Base-by-base conservation (phyloP, 1,140 invertebrate genomes). In the Stegodyphus mimosarum region DNA sequence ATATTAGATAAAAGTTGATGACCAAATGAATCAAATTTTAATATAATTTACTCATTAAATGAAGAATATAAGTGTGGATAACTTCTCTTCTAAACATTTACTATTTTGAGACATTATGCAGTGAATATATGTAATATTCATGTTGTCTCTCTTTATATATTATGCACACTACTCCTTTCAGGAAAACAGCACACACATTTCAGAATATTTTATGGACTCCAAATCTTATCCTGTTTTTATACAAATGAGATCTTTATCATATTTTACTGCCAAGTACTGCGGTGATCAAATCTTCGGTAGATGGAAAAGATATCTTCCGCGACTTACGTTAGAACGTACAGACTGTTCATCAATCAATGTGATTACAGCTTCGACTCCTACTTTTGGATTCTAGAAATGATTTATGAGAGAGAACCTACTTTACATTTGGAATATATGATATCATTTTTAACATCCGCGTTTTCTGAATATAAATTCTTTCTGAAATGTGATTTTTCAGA, bases 341-440 rank as follows among this genome's bases (percentile, higher is more conserved):
- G n/a, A 52, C 64, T 53, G 55, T 52, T 81, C 78, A 81, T 81
- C 78, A 69, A 81, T 81, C 78, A 72, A 15, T 3, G 66, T 72
- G 70, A 81, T 81, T 72, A 63, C 69, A 81, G 78, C 72, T 81
- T 18, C 33, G 33, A 17, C 66, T 67, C 33, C 69, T 64, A 81
- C 69, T 72, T 81, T 81, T 72, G 67, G 55, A 72, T 17, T 72
- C 67, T 11, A 17, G 48, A 48, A 81, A 70, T 81, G 78, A 81
- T 81, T 81, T 81, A 81, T 66, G 78, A 81, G 50, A 67, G 52
- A 72, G 78, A 63, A 81, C 53, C 69, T 72, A 53, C 78, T 81
- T 70, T 66, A 78, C 67, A 81, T 81, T 81, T 66, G 66, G 49
- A 81, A 81, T 81, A 81, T 70, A n/a, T 15, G 51, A 51, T 51